Evolutionary conservation across 2,888 invertebrate genomes (phyloP).

Genomic region (Eutolmus rufibarbis): DNA sequence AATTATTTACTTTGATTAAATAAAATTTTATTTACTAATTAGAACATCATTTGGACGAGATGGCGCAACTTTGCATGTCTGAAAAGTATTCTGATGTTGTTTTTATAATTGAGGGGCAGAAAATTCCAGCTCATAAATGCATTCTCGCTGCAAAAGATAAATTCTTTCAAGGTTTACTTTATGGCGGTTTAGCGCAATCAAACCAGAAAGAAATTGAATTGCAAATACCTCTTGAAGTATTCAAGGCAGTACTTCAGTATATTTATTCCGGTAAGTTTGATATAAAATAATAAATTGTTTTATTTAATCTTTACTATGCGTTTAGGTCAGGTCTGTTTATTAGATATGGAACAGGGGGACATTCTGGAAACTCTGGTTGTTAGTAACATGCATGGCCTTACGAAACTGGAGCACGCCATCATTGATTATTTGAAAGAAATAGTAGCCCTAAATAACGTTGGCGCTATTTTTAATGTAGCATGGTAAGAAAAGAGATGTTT

Average conservation of each 20-base stretch:
- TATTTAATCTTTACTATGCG: background rate
- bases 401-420: conserved; percentile 87
- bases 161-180: conserved; percentile 88
- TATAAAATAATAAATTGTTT: conserved; percentile 50
- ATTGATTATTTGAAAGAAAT: conserved; percentile 92
- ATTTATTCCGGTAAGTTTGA: conserved; percentile 80
- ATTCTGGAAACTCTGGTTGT: conserved; percentile 80
- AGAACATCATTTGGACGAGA: conserved; percentile 74
- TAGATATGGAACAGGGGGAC: conserved; percentile 72
- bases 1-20: background rate
- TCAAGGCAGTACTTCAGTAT: conserved; percentile 90
- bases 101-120: conserved; percentile 79
- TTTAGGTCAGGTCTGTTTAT: conserved; percentile 71
- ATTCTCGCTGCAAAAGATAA: conserved; percentile 95
- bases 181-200: conserved; percentile 79
- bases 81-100: conserved; percentile 92
- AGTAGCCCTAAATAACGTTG: conserved; percentile 87
- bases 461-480: conserved; percentile 93
- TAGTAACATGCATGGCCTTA: conserved; percentile 95
- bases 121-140: conserved; percentile 65
- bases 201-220: conserved; percentile 82
- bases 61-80: conserved; percentile 84
- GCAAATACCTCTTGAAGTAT: conserved; percentile 83
- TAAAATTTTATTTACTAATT: background rate
- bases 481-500: background rate